Conservation (phyloP, 2,113 vertebrate genomes). For the Pelecanus crispus region DNA sequence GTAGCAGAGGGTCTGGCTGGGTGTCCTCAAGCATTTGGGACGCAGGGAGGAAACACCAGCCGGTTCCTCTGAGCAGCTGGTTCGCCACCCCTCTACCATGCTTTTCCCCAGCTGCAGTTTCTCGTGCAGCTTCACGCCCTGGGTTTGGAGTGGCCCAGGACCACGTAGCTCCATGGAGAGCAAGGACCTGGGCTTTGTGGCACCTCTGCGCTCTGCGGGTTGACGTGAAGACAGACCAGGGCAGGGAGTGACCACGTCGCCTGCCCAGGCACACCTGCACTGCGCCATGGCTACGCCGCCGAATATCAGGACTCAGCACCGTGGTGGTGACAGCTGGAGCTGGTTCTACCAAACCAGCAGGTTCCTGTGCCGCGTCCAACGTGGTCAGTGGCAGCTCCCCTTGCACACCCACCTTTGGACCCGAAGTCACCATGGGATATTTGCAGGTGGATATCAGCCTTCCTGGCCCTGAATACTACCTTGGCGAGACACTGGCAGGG, state of each 20-base stretch:
- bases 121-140: background rate
- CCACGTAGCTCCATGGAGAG: background rate
- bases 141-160: background rate
- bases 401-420: background rate
- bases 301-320: background rate
- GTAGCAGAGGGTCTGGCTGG: background rate
- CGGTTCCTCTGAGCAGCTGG: background rate
- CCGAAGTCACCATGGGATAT: background rate
- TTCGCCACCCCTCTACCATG: fast-evolving
- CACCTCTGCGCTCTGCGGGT: background rate
- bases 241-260: background rate
- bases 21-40: background rate
- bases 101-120: background rate
- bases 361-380: fast-evolving
- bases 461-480: background rate
- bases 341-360: background rate
- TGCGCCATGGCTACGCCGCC: background rate
- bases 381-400: background rate
- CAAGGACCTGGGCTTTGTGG: background rate
- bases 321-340: background rate
- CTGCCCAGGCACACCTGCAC: fast-evolving
- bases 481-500: background rate
- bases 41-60: background rate
- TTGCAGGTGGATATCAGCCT: background rate
- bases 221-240: background rate